Conservation (phyloP, 2,888 invertebrate species). For the Cantharis nigra region DNA sequence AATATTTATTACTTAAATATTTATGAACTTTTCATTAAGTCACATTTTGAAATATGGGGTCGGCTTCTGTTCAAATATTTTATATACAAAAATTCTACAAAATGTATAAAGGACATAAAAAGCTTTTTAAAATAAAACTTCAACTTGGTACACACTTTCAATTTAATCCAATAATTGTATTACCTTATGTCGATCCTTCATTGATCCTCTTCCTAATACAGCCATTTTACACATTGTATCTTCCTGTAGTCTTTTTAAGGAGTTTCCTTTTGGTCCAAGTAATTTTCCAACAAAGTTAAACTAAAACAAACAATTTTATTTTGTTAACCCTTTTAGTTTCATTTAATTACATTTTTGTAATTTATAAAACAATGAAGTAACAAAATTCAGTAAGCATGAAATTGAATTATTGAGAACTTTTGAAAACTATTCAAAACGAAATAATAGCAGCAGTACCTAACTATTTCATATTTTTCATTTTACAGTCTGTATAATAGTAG, state of each 20-base stretch:
- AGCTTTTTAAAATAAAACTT: background rate
- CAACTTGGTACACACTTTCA: background rate
- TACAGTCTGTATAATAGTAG: no score
- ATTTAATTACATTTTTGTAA: background rate
- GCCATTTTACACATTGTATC: slow-evolving; percentile 97
- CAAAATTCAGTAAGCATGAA: background rate
- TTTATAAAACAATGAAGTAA: background rate
- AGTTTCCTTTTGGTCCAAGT: slow-evolving; percentile 91
- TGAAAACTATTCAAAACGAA: no score
- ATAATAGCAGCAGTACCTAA: no score
- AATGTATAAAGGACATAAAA: background rate
- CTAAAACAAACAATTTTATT: slow-evolving; percentile 60
- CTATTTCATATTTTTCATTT: no score
- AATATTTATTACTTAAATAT: background rate
- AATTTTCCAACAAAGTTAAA: slow-evolving; percentile 96
- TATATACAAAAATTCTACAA: background rate
- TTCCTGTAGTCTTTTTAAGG: slow-evolving; percentile 88
- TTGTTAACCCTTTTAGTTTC: background rate
- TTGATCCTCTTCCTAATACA: slow-evolving; percentile 88
- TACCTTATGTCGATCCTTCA: slow-evolving; percentile 91
- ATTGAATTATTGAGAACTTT: no score
- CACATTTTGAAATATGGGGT: background rate
- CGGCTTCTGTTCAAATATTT: background rate
- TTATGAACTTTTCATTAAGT: background rate
- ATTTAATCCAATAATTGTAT: slow-evolving; percentile 30